These are phyloP conservation scores for Neoitamus cyanurus DNA, from an alignment of 2,888 invertebrate species.

Conservation along the genomic window DNA sequence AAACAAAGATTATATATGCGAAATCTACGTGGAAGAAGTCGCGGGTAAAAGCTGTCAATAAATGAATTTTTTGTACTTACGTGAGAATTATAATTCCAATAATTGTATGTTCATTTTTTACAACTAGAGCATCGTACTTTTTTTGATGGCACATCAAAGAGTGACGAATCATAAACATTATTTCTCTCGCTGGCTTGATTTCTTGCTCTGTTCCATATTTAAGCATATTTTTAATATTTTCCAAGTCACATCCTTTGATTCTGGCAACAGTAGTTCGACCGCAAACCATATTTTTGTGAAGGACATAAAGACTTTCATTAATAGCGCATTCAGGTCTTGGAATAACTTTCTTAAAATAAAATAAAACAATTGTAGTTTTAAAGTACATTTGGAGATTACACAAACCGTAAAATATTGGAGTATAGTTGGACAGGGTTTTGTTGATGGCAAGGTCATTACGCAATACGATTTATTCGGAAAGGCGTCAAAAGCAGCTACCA, in stretches of 20 bases:
- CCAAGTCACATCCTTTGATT: neutral
- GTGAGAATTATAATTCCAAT: slow-evolving; percentile 50
- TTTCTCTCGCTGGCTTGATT: slow-evolving; percentile 32
- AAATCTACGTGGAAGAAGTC: too few relatives aligned
- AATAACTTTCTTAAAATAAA: slow-evolving; percentile 29
- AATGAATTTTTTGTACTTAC: slow-evolving; percentile 23
- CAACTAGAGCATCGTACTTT: slow-evolving; percentile 11
- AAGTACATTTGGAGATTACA: neutral
- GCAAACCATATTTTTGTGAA: slow-evolving; percentile 43
- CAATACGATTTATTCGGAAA: slow-evolving; percentile 71
- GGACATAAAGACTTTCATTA: slow-evolving; percentile 25
- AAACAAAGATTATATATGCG: too few relatives aligned
- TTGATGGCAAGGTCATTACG: slow-evolving; percentile 39
- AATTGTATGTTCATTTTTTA: slow-evolving; percentile 23
- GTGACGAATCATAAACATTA: slow-evolving; percentile 5
- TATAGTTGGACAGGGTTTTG: neutral
- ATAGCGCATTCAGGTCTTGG: slow-evolving; percentile 37
- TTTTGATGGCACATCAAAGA: slow-evolving; percentile 1
- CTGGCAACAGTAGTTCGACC: neutral
- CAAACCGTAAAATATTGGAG: slow-evolving; percentile 48
- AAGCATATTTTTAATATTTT: slow-evolving; percentile 21
- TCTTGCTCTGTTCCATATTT: slow-evolving; percentile 2
- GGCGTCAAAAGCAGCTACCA: slow-evolving; percentile 73
- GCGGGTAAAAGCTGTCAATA: too few relatives aligned
- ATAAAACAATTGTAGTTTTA: neutral